A percentile compares a stretch with the other conserved stretches of the same genome.
These are phyloP conservation scores for Larimichthys polyactis DNA, from an alignment of 2,113 vertebrate species.

Conservation along the genomic window DNA sequence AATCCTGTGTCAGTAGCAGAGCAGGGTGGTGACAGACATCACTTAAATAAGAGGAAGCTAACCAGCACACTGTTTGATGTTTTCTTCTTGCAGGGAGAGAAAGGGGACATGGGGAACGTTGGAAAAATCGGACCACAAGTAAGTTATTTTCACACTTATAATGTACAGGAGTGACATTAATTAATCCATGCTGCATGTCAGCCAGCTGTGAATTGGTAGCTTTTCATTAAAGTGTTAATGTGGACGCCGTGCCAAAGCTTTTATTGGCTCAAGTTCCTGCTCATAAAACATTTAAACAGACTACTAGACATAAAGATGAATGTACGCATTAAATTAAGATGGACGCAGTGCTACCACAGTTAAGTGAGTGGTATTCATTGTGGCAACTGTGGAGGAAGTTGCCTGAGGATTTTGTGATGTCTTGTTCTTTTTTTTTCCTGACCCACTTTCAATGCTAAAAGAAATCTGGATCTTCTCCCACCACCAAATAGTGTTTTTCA, in stretches of 20 bases:
- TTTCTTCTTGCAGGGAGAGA: conserved; percentile 90
- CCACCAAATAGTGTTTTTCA: conserved; percentile 32
- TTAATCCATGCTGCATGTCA: not conserved
- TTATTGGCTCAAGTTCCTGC: conserved; percentile 22
- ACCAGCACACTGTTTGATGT: conserved; percentile 60
- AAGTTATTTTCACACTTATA: conserved; percentile 75
- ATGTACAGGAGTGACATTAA: conserved; percentile 3
- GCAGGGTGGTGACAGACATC: conserved; percentile 14
- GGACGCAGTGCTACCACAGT: not conserved
- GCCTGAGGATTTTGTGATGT: conserved; percentile 1
- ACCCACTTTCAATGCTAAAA: conserved; percentile 44
- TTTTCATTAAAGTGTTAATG: conserved; percentile 27
- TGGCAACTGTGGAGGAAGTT: conserved; percentile 14
- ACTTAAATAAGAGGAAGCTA: conserved; percentile 58
- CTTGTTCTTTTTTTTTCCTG: conserved; percentile 45
- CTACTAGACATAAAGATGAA: not conserved
- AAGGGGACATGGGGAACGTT: conserved; percentile 89
- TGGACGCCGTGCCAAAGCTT: not conserved
- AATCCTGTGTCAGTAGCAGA: not conserved
- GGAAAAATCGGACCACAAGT: conserved; percentile 94
- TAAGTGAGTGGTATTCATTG: conserved; percentile 1
- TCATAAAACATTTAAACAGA: not conserved
- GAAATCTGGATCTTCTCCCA: conserved; percentile 9
- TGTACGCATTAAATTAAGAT: not conserved
- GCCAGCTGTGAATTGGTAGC: conserved; percentile 13